phyloP scores from a whole-genome alignment of 2,113 vertebrate genomes.

The Neogobius melanostomus region DNA sequence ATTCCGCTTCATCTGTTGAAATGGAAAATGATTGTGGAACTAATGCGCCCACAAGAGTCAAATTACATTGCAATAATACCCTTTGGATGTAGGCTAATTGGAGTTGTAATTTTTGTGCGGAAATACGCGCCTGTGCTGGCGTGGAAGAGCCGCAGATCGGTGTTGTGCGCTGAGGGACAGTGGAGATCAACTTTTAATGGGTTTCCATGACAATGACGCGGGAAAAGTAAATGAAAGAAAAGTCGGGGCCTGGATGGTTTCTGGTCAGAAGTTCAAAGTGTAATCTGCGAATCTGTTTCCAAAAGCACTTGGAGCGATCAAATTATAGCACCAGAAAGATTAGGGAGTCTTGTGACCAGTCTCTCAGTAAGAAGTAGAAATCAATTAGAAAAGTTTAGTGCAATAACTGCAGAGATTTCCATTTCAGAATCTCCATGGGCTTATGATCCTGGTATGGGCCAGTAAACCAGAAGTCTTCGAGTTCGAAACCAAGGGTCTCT shows the following conservation, averaged over 20 bases:
- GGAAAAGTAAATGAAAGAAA: too few species aligned
- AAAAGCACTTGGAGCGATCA: neutral
- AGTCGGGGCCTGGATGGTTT: neutral
- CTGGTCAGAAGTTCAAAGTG: neutral
- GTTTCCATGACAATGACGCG: conserved; percentile 25
- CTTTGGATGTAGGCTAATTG: conserved; percentile 71
- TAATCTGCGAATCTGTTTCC: neutral
- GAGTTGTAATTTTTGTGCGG: conserved; percentile 62
- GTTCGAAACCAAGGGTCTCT: too few species aligned
- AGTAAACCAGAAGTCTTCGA: too few species aligned
- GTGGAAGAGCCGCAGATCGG: conserved; percentile 48
- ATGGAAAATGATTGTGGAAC: conserved; percentile 74
- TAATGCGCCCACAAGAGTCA: conserved; percentile 72
- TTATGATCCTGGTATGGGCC: too few species aligned
- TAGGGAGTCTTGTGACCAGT: too few species aligned
- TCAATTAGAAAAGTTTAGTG: too few species aligned
- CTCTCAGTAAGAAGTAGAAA: too few species aligned
- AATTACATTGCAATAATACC: conserved; percentile 74
- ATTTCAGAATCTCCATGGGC: too few species aligned
- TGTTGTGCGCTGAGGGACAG: conserved; percentile 43
- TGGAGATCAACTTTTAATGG: conserved; percentile 33
- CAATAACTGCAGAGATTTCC: too few species aligned
- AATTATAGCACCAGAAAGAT: too few species aligned
- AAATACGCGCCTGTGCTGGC: conserved; percentile 38
- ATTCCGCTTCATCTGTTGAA: conserved; percentile 65